phyloP scores from a whole-genome alignment of 1,140 invertebrate genomes.

The Ceratosolen fusciceps region DNA sequence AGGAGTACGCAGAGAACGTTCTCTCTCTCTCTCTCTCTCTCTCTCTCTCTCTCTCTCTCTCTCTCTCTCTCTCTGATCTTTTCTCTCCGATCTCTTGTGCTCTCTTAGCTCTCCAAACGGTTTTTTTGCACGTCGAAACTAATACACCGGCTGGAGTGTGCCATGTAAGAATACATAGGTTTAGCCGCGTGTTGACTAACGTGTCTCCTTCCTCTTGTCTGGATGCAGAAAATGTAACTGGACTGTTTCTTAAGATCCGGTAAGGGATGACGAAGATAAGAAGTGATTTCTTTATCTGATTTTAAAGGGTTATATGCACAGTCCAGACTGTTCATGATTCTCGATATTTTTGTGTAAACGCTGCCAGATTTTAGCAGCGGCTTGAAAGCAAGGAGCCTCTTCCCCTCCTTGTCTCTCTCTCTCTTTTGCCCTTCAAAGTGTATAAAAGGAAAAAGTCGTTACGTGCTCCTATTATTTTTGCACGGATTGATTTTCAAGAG shows the following conservation, averaged over 20 bases:
- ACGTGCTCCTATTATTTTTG: not conserved
- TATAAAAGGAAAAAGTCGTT: slow-evolving; percentile 15
- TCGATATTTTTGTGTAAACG: slow-evolving; percentile 10
- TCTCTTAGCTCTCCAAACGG: slow-evolving; percentile 8
- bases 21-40: slow-evolving; percentile 1
- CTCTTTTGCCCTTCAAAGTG: not conserved
- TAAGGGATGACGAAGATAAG: slow-evolving; percentile 28
- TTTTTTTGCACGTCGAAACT: slow-evolving; percentile 38
- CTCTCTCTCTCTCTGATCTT: slow-evolving; percentile 1
- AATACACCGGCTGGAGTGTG: slow-evolving; percentile 2
- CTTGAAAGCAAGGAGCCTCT: not conserved
- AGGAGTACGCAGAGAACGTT: not conserved
- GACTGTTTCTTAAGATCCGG: slow-evolving; percentile 22
- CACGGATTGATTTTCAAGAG: not conserved
- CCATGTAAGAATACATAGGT: not conserved
- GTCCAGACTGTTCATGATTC: not conserved
- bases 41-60: slow-evolving; percentile 6
- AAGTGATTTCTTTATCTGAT: not conserved
- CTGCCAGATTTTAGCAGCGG: not conserved
- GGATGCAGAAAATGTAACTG: not conserved
- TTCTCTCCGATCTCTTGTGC: not conserved
- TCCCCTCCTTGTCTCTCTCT: not conserved
- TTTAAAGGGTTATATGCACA: not conserved
- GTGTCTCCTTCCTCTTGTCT: not conserved
- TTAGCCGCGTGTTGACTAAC: not conserved